Percentiles rank a stretch among this genome's conserved stretches.
phyloP scores from a whole-genome alignment of 2,113 vertebrate species.

The Trachemys scripta region DNA sequence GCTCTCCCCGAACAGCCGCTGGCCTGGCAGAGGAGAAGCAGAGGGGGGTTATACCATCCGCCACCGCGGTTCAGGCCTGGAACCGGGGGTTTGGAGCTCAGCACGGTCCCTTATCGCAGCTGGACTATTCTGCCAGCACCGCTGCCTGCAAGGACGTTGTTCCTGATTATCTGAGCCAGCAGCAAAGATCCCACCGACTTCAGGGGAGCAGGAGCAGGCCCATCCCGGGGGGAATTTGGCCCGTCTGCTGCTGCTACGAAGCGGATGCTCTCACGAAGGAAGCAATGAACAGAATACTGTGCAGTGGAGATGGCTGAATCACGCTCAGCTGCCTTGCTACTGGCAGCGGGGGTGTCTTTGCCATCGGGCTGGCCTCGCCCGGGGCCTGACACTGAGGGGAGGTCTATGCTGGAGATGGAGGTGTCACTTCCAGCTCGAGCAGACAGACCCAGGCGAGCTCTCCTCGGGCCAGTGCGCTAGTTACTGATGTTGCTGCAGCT shows the following conservation, averaged over 20 bases:
- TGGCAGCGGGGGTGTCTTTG: not conserved
- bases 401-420: not conserved
- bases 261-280: not conserved
- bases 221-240: accelerated
- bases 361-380: not conserved
- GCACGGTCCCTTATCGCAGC: not conserved
- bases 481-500: not conserved
- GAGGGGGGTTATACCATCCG: conserved; percentile 2
- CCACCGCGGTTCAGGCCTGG: not conserved
- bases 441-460: not conserved
- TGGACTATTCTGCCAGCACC: not conserved
- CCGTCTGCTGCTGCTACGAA: accelerated
- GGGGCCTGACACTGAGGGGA: not conserved
- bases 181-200: accelerated
- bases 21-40: conserved; percentile 84
- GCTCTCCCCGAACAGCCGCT: conserved; percentile 97
- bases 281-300: not conserved
- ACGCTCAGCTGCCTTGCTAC: not conserved
- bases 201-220: not conserved
- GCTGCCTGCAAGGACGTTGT: not conserved
- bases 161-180: accelerated
- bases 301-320: not conserved
- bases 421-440: not conserved
- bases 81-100: not conserved
- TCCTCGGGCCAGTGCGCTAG: not conserved